These are phyloP conservation scores for Panthera uncia DNA, from an alignment of 2,113 vertebrate genomes.

Conservation along the genomic window DNA sequence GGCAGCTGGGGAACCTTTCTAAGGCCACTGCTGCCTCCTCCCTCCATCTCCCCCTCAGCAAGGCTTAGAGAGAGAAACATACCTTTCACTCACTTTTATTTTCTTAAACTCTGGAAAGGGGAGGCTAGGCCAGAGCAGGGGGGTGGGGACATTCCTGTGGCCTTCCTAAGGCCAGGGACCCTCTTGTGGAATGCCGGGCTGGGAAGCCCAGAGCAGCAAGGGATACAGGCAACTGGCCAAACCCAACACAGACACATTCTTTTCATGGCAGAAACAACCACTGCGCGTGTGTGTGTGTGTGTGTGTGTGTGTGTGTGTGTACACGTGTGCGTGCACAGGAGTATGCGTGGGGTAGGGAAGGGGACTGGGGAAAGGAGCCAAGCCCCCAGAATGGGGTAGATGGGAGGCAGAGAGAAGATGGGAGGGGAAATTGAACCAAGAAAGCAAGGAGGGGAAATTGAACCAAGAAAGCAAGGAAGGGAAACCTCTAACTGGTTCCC, in stretches of 20 bases:
- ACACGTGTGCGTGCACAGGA: not conserved
- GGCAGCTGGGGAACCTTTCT: not conserved
- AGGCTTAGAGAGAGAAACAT: constrained; percentile 77
- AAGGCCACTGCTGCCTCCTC: not conserved
- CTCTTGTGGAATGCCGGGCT: constrained; percentile 83
- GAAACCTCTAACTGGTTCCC: not conserved
- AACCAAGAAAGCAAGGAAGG: not conserved
- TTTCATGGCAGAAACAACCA: constrained; percentile 77
- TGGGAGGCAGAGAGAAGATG: not conserved
- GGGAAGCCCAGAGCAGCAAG: constrained; percentile 81
- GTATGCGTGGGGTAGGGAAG: not conserved
- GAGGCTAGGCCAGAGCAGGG: constrained; percentile 72
- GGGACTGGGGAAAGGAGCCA: too few species aligned
- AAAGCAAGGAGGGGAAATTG: not conserved
- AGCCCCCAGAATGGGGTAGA: not conserved
- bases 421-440: not conserved
- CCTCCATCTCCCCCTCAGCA: constrained; percentile 46
- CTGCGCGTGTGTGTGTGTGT: not conserved
- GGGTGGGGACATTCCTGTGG: constrained; percentile 85
- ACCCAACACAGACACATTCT: constrained; percentile 84
- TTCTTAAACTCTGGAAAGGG: constrained; percentile 84
- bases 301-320: not conserved
- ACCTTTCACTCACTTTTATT: constrained; percentile 86
- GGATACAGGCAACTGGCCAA: constrained; percentile 86
- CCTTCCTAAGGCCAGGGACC: constrained; percentile 86